Evolutionary conservation across 2,888 invertebrate genomes (phyloP), one percentile per base, ranked within the genome.

Genomic region (Bibio marci): DNA sequence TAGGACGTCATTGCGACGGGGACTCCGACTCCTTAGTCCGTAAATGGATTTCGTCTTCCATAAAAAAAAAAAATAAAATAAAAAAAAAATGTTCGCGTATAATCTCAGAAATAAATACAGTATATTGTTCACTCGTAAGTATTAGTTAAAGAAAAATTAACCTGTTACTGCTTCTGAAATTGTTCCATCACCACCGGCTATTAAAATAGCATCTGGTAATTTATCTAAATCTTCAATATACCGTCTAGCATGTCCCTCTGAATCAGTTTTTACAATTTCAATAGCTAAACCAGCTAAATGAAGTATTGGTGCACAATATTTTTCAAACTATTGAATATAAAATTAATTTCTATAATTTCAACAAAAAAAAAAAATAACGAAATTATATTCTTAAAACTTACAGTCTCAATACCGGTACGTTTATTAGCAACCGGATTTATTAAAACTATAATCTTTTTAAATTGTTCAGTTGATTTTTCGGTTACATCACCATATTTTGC

Each of bases 101-200:
- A n/a, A n/a, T n/a, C n/a, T n/a, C n/a, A n/a, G n/a, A n/a, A n/a
- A n/a, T n/a, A n/a, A n/a, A n/a, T n/a, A n/a, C n/a, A n/a, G n/a
- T n/a, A n/a, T n/a, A n/a, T n/a, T n/a, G n/a, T n/a, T n/a, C n/a
- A n/a, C n/a, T n/a, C n/a, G n/a, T n/a, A n/a, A n/a, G n/a, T n/a
- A n/a, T n/a, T n/a, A n/a, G n/a, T n/a, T n/a, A n/a, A n/a, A n/a
- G n/a, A 3, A 19, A 10, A 7, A n/a, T 2, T 12, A 19, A 36
- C 67, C 73, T 39, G 82, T 82, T 26, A 82, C 65, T 42, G 87
- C 85, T 66, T 95, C 95, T 1, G 85, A 80, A 2, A 94, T 56
- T 0, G 94, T 91, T 2, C 94, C 95, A 69, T 94, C 90, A 3
- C 95, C 95, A 3, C 95, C 95, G 37, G 91, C 95, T 1, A 94